Conservation (phyloP, 2,888 invertebrate species). For the Phoenoteleia sp. region DNA sequence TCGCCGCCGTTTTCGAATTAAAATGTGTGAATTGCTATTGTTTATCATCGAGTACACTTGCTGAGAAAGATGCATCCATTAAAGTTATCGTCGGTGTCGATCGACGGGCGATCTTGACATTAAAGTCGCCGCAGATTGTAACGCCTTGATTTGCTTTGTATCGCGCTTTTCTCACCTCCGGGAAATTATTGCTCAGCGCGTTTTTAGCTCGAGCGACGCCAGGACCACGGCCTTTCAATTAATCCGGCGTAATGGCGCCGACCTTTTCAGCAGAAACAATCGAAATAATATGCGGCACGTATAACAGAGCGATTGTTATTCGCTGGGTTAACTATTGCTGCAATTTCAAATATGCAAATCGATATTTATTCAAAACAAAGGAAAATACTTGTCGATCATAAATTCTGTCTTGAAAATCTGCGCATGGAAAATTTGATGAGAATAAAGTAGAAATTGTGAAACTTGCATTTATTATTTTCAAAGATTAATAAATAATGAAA, state of each 20-base stretch:
- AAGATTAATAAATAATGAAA: too few species aligned
- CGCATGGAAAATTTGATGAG: too few species aligned
- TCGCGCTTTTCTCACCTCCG: conserved; percentile 63
- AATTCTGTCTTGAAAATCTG: too few species aligned
- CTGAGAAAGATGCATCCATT: conserved; percentile 53
- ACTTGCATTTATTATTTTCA: too few species aligned
- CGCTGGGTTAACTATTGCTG: conserved; percentile 13
- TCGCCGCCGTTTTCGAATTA: conserved; percentile 30
- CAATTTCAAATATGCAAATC: conserved; percentile 32
- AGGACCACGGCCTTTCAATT: conserved; percentile 65
- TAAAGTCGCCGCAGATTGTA: conserved; percentile 47
- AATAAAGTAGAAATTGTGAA: too few species aligned
- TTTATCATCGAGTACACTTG: conserved; percentile 57
- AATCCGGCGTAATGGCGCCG: conserved; percentile 60
- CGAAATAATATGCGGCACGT: conserved; percentile 57
- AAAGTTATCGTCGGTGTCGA: conserved; percentile 31
- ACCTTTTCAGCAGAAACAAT: conserved; percentile 65
- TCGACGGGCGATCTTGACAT: conserved; percentile 65
- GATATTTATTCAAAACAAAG: conserved; percentile 23
- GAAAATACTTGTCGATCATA: too few species aligned
- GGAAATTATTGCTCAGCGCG: conserved; percentile 40
- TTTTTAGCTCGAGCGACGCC: conserved; percentile 5
- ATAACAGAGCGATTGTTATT: conserved; percentile 49
- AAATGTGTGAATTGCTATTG: conserved; percentile 68
- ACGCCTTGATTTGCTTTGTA: conserved; percentile 58